Evolutionary conservation across 2,888 invertebrate species (phyloP).

Genomic region (Pristionchus japonicus): DNA sequence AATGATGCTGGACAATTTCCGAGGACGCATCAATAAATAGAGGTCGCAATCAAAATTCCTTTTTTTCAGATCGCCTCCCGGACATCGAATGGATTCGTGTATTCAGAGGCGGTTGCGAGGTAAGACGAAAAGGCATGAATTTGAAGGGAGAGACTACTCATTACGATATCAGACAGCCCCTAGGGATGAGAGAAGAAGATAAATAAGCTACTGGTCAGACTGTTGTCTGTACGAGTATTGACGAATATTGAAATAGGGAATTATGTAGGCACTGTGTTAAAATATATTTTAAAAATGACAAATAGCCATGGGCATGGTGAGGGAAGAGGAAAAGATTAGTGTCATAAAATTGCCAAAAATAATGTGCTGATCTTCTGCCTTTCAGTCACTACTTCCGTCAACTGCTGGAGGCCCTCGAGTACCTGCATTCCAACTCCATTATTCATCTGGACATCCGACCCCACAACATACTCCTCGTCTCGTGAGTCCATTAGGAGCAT

Average conservation of each 20-base stretch:
- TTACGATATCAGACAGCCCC: not conserved
- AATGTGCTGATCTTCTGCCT: conserved; percentile 56
- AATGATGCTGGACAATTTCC: too few relatives aligned
- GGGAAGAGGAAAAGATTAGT: too few relatives aligned
- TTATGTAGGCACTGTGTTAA: too few relatives aligned
- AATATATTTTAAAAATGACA: too few relatives aligned
- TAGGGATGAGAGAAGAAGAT: not conserved
- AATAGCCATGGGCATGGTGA: too few relatives aligned
- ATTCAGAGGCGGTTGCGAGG: conserved; percentile 99
- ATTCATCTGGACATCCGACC: conserved; percentile 97
- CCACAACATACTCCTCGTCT: conserved; percentile 94
- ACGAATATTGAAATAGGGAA: not conserved
- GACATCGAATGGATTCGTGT: conserved; percentile 95
- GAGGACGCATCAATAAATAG: too few relatives aligned
- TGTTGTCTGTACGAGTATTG: not conserved
- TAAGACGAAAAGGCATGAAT: conserved; percentile 74
- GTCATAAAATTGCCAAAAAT: not conserved
- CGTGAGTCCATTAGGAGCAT: conserved; percentile 53
- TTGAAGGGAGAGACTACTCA: not conserved
- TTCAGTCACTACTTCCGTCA: conserved; percentile 98
- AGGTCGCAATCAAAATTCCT: too few relatives aligned
- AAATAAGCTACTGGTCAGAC: not conserved
- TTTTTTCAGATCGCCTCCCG: conserved; percentile 82
- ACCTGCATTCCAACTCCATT: conserved; percentile 98
- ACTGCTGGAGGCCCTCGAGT: conserved; percentile 94